phyloP scores from a whole-genome alignment of 2,113 vertebrate genomes.

The Cavia porcellus region DNA sequence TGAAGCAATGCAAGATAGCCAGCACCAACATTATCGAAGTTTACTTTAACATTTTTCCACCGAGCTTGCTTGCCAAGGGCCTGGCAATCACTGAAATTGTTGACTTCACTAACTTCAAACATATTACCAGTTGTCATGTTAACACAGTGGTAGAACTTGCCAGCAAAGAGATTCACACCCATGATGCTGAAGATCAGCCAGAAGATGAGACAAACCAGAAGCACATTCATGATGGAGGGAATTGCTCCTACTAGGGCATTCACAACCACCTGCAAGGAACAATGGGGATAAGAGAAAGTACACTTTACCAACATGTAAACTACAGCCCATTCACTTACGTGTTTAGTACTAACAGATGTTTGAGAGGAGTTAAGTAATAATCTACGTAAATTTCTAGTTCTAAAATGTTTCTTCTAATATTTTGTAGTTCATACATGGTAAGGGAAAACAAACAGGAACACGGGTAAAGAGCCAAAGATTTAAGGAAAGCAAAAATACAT shows the following conservation, averaged over 20 bases:
- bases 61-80: slow-evolving; percentile 87
- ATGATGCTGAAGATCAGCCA: slow-evolving; percentile 99
- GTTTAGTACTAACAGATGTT: slow-evolving; percentile 43
- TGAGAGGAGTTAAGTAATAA: slow-evolving; percentile 64
- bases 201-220: slow-evolving; percentile 99
- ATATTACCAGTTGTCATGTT: slow-evolving; percentile 86
- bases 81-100: slow-evolving; percentile 87
- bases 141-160: slow-evolving; percentile 94
- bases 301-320: slow-evolving; percentile 6
- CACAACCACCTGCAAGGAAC: slow-evolving; percentile 94
- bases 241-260: slow-evolving; percentile 98
- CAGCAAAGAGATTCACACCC: slow-evolving; percentile 98
- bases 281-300: slow-evolving; percentile 61
- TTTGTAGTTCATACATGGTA: slow-evolving; percentile 55
- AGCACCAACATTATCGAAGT: slow-evolving; percentile 97
- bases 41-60: slow-evolving; percentile 96
- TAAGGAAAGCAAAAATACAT: slow-evolving; percentile 77
- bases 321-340: not conserved
- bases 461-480: slow-evolving; percentile 72
- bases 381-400: not conserved
- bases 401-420: slow-evolving; percentile 18
- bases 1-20: slow-evolving; percentile 97
- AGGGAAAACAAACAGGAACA: slow-evolving; percentile 66
- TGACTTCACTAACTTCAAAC: slow-evolving; percentile 84
- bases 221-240: slow-evolving; percentile 99